Evolutionary conservation across 2,888 invertebrate genomes (phyloP).

Genomic region (Cybosia mesomella): DNA sequence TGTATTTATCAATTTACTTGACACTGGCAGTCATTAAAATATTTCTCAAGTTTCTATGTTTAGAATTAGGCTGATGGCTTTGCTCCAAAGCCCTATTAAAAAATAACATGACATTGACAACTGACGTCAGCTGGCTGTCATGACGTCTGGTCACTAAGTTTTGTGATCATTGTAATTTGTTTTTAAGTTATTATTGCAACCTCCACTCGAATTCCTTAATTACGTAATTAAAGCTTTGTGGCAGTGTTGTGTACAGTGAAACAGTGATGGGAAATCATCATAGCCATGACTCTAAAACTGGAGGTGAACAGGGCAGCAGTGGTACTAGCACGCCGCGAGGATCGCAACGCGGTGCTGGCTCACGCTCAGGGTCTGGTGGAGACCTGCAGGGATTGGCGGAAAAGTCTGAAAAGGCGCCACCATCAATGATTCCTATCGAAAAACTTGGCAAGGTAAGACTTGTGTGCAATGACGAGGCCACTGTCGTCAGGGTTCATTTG

Average conservation of each 20-base stretch:
- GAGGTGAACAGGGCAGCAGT: constrained; percentile 69
- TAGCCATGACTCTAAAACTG: constrained; percentile 70
- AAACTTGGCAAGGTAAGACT: constrained; percentile 90
- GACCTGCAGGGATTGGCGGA: constrained; percentile 89
- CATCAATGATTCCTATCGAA: constrained; percentile 91
- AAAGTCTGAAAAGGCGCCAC: constrained; percentile 76
- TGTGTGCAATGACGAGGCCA: constrained; percentile 41
- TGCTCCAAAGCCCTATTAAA: too few species aligned
- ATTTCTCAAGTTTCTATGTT: too few species aligned
- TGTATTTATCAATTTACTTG: too few species aligned
- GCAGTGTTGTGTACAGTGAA: constrained; percentile 23
- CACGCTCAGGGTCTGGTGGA: constrained; percentile 89
- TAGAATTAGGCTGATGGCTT: too few species aligned
- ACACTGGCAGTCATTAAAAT: too few species aligned
- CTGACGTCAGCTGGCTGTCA: constrained; percentile 46
- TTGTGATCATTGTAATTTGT: constrained; percentile 22
- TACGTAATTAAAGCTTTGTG: constrained; percentile 41
- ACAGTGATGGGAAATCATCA: constrained; percentile 75
- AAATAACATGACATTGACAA: constrained; percentile 40
- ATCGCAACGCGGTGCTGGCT: constrained; percentile 80
- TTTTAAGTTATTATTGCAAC: constrained; percentile 35
- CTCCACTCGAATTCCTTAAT: constrained; percentile 27
- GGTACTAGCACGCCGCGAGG: constrained; percentile 77
- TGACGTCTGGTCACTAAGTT: constrained; percentile 41
- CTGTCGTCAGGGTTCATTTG: constrained; percentile 54